Evolutionary conservation across 2,888 invertebrate genomes (phyloP).

Genomic region (Chorisops tibialis): DNA sequence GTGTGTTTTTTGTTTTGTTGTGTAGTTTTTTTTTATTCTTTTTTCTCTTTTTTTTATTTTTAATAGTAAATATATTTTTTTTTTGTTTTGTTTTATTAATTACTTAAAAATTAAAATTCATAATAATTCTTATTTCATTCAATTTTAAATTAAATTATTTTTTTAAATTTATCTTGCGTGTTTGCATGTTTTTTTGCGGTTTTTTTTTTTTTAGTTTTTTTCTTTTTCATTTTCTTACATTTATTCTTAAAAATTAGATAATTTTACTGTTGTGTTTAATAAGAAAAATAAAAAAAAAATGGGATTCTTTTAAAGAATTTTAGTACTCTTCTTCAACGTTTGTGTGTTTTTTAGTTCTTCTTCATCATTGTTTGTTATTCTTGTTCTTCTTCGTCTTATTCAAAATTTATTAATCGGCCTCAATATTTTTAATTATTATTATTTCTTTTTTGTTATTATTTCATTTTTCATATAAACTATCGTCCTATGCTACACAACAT

Average conservation of each 20-base stretch:
- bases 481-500: too few species aligned
- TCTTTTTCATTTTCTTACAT: conserved; percentile 26
- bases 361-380: too few species aligned
- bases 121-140: conserved; percentile 41
- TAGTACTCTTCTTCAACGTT: conserved; percentile 9
- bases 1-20: conserved; percentile 3
- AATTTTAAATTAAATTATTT: conserved; percentile 14
- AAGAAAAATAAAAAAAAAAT: conserved; percentile 31
- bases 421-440: too few species aligned
- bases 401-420: too few species aligned
- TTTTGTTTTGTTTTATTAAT: conserved; percentile 35
- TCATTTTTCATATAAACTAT: too few species aligned
- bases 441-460: too few species aligned
- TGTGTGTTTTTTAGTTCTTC: too few species aligned
- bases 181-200: conserved; percentile 6
- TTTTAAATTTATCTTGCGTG: conserved; percentile 29
- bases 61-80: conserved; percentile 27
- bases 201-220: conserved; percentile 32
- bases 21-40: conserved; percentile 41
- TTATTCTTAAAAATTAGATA: conserved; percentile 23
- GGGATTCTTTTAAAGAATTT: conserved; percentile 10
- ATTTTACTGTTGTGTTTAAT: conserved; percentile 23
- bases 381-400: too few species aligned
- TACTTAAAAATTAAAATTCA: conserved; percentile 50
- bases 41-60: conserved; percentile 33